Evolutionary conservation across 2,797 vertebrate genomes (phyloP).

Genomic region (Gobionotothen gibberifrons): DNA sequence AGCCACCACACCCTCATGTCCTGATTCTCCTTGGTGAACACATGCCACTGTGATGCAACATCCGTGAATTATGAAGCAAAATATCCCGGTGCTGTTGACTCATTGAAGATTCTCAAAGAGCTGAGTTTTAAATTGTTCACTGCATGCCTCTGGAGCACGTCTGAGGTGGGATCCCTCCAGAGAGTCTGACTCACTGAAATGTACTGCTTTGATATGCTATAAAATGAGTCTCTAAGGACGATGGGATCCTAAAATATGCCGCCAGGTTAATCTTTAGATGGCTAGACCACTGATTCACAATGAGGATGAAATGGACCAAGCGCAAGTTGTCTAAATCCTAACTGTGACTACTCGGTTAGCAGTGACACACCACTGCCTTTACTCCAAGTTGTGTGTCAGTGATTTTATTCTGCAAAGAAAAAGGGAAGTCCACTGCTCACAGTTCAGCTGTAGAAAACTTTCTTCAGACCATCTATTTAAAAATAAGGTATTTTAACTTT

Average conservation of each 20-base stretch:
- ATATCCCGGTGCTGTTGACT: slow-evolving; percentile 59
- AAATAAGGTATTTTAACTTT: not conserved
- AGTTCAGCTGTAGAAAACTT: slow-evolving; percentile 11
- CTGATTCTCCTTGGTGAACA: slow-evolving; percentile 66
- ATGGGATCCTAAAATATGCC: not conserved
- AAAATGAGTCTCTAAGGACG: not conserved
- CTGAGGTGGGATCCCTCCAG: not conserved
- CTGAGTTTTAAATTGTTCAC: not conserved
- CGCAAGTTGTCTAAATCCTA: not conserved
- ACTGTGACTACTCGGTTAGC: not conserved
- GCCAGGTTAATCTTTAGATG: not conserved
- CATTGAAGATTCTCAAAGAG: slow-evolving; percentile 34
- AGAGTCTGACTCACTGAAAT: slow-evolving; percentile 33
- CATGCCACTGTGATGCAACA: slow-evolving; percentile 67
- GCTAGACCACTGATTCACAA: slow-evolving; percentile 7
- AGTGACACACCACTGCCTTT: slow-evolving; percentile 11
- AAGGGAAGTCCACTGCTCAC: slow-evolving; percentile 1
- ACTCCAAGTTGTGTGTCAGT: not conserved
- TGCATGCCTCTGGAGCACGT: not conserved
- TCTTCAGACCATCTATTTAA: not conserved
- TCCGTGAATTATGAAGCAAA: slow-evolving; percentile 76
- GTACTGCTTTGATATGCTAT: not conserved
- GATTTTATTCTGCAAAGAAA: slow-evolving; percentile 21
- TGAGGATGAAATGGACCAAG: not conserved
- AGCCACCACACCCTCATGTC: slow-evolving; percentile 55